These are phyloP conservation scores for Orestias chungarensis DNA, from an alignment of 2,797 vertebrate species.

Conservation along the genomic window DNA sequence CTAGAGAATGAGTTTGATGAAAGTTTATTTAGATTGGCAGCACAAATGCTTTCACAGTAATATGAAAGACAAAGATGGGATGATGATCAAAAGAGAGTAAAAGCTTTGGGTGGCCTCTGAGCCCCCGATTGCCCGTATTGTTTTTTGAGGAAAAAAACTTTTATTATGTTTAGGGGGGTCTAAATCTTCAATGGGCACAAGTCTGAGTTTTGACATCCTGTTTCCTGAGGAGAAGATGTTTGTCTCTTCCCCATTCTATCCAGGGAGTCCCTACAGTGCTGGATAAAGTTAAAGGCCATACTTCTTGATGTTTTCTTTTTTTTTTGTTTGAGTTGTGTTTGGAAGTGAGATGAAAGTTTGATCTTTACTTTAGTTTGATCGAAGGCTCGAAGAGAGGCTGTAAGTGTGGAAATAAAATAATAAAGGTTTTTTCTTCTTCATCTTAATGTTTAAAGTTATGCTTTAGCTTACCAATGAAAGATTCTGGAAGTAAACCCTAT, in stretches of 20 bases:
- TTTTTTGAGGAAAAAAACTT: conserved; percentile 54
- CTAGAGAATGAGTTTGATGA: conserved; percentile 38
- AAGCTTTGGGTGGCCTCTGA: conserved; percentile 60
- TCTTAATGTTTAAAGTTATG: not conserved
- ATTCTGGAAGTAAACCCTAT: not conserved
- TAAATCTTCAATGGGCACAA: conserved; percentile 42
- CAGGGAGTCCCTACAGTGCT: conserved; percentile 52
- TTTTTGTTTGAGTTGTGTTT: conserved; percentile 46
- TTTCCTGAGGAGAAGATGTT: conserved; percentile 69
- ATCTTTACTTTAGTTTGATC: conserved; percentile 41
- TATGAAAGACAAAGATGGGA: conserved; percentile 35
- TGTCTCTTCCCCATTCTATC: conserved; percentile 40
- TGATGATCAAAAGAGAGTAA: conserved; percentile 64
- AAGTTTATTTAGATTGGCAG: conserved; percentile 64
- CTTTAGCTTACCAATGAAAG: not conserved
- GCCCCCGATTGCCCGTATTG: conserved; percentile 64
- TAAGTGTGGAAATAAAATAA: conserved; percentile 23
- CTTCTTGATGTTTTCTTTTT: conserved; percentile 55
- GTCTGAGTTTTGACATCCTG: conserved; percentile 69
- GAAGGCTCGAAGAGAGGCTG: conserved; percentile 20
- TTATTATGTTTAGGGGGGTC: conserved; percentile 61
- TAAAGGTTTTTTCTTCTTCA: conserved; percentile 6
- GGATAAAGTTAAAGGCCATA: conserved; percentile 59
- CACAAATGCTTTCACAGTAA: conserved; percentile 39
- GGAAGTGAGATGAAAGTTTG: conserved; percentile 58